phyloP scores from a whole-genome alignment of 2,888 invertebrate species.

The Eupithecia abbreviata region DNA sequence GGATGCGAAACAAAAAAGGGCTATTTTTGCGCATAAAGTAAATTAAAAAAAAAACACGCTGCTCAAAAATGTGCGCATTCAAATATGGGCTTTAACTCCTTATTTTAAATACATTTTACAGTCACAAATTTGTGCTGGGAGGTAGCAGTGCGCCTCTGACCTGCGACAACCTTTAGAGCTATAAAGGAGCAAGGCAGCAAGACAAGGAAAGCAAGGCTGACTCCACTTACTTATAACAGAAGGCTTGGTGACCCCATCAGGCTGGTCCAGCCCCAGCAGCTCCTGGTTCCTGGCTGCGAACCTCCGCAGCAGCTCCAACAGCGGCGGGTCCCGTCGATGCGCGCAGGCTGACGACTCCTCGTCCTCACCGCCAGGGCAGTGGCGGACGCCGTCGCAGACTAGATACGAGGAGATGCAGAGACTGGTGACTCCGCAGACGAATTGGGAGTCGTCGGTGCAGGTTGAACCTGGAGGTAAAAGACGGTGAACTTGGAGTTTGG shows the following conservation, averaged over 20 bases:
- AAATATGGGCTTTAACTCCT: too few relatives aligned
- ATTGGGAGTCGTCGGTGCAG: slow-evolving; percentile 74
- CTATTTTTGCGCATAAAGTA: too few relatives aligned
- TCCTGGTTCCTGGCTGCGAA: slow-evolving; percentile 78
- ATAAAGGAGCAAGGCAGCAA: too few relatives aligned
- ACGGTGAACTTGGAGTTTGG: too few relatives aligned
- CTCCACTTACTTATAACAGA: slow-evolving; percentile 76
- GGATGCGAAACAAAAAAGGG: too few relatives aligned
- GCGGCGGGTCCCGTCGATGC: slow-evolving; percentile 70
- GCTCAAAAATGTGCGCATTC: too few relatives aligned
- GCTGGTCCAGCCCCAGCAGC: slow-evolving; percentile 70
- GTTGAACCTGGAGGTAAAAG: slow-evolving; percentile 60
- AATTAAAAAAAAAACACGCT: too few relatives aligned
- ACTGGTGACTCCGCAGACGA: slow-evolving; percentile 69
- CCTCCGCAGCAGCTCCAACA: slow-evolving; percentile 71
- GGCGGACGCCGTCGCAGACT: slow-evolving; percentile 86
- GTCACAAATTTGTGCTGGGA: too few relatives aligned
- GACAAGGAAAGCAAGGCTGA: neutral
- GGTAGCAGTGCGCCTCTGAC: too few relatives aligned
- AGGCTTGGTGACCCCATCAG: slow-evolving; percentile 73
- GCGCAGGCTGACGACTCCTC: slow-evolving; percentile 76
- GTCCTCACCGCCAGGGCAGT: slow-evolving; percentile 87
- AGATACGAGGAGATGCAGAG: slow-evolving; percentile 87
- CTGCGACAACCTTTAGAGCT: too few relatives aligned
- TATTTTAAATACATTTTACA: too few relatives aligned